A percentile compares a stretch with the other conserved stretches of the same genome.
phyloP scores from a whole-genome alignment of 2,888 invertebrate genomes.

The Clistopyga incitator region DNA sequence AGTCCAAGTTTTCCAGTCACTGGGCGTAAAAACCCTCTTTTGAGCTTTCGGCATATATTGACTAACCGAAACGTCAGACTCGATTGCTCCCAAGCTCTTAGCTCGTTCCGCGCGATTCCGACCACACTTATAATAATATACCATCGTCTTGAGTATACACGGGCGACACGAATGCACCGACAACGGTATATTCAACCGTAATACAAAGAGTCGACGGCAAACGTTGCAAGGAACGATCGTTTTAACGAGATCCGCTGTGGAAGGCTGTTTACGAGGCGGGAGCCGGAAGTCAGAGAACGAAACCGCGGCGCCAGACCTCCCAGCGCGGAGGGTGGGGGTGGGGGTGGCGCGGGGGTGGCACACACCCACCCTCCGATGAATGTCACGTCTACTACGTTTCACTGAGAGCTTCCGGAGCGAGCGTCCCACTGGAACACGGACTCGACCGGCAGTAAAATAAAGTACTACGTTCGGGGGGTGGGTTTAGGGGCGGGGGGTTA shows the following conservation, averaged over 20 bases:
- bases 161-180: neutral
- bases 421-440: slow-evolving; percentile 39
- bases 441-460: slow-evolving; percentile 47
- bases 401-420: slow-evolving; percentile 51
- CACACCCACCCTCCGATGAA: slow-evolving; percentile 39
- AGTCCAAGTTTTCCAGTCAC: too few species aligned
- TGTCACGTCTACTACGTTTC: slow-evolving; percentile 42
- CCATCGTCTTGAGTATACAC: neutral
- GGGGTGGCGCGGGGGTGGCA: neutral
- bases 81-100: neutral
- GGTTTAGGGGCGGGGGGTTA: neutral
- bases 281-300: slow-evolving; percentile 55
- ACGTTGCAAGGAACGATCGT: slow-evolving; percentile 50
- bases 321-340: slow-evolving; percentile 20
- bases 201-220: slow-evolving; percentile 18
- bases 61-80: neutral
- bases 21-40: too few species aligned
- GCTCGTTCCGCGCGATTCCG: neutral
- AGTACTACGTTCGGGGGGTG: slow-evolving; percentile 18
- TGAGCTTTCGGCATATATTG: too few species aligned
- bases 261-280: slow-evolving; percentile 51
- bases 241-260: slow-evolving; percentile 65
- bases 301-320: slow-evolving; percentile 54
- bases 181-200: neutral
- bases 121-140: slow-evolving; percentile 9